Base-by-base conservation (phyloP, 2,113 vertebrate genomes). In the Elephantulus edwardii region DNA sequence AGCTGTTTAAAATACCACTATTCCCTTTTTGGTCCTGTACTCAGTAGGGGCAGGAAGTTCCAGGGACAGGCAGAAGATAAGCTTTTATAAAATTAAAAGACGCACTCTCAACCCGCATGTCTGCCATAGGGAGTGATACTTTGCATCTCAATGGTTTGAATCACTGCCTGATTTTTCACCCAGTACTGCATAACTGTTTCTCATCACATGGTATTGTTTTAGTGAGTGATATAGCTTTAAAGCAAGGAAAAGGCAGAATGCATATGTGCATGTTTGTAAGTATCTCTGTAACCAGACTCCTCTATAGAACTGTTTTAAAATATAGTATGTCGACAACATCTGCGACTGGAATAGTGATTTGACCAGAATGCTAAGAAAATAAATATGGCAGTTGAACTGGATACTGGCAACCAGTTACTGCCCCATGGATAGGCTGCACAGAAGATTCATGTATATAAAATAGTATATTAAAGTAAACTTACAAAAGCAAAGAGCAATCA, bases 401-500 rank as follows among this genome's bases (percentile, higher is more conserved):
- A 91, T 93, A 80, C 95, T 85, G 93, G 96, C 88, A 88, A 89
- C 94, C 83, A 78, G 95, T 93, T 94, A 93, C 90, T 95, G 91
- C 94, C 93, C 95, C 94, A 93, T 96, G 95, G 96, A 96, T 92
- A 96, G 96, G 91, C 97, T 90, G 77, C 95, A 72, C 40, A 56
- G 96, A 96, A 97, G 96, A 97, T 94, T 97, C 97, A 95, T 97
- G 97, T 98, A 97, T 97, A 98, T 98, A 98, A 97, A 98, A 98
- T 96, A 97, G 96, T 98, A 96, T 97, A 97, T 98, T 98, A 98
- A 98, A 98, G 97, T 97, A 98, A 98, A 98, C 97, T 98, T 98
- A 97, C 97, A 97, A 98, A 97, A 97, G 97, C 97, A 97, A 97
- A 98, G 98, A 98, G 97, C 97, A 98, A 98, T 98, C 97, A 98